Evolutionary conservation across 2,797 vertebrate genomes (phyloP).

Genomic region (Ispidina lecontei): DNA sequence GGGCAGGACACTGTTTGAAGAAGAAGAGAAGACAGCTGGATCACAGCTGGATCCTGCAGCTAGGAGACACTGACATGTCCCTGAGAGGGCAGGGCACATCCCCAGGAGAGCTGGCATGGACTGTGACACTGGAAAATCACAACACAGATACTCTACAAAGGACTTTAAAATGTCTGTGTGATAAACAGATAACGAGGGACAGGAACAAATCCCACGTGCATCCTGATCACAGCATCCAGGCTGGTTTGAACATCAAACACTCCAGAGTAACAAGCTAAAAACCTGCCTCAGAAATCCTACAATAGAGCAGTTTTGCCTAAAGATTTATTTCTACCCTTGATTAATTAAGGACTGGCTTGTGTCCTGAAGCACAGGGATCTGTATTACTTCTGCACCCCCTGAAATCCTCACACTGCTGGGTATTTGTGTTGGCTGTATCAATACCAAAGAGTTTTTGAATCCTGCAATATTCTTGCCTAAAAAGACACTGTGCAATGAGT

Average conservation of each 20-base stretch:
- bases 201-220: conserved; percentile 15
- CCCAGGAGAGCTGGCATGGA: background rate
- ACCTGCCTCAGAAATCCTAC: background rate
- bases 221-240: background rate
- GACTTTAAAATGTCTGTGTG: background rate
- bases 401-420: background rate
- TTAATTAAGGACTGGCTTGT: background rate
- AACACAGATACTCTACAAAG: background rate
- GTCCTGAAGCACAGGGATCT: background rate
- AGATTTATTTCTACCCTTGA: background rate
- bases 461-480: background rate
- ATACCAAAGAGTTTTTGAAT: background rate
- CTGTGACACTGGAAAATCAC: background rate
- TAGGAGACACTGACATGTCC: background rate
- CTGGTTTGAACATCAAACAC: background rate
- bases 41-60: background rate
- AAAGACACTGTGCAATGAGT: background rate
- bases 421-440: background rate
- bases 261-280: background rate
- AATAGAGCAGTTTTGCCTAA: background rate
- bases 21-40: background rate
- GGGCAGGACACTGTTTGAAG: no score
- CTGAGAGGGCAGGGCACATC: background rate
- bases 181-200: background rate
- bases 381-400: background rate